A percentile compares a stretch with the other conserved stretches of the same genome.
Evolutionary conservation across 2,113 vertebrate species (phyloP).

Genomic region (Trogon melanurus): DNA sequence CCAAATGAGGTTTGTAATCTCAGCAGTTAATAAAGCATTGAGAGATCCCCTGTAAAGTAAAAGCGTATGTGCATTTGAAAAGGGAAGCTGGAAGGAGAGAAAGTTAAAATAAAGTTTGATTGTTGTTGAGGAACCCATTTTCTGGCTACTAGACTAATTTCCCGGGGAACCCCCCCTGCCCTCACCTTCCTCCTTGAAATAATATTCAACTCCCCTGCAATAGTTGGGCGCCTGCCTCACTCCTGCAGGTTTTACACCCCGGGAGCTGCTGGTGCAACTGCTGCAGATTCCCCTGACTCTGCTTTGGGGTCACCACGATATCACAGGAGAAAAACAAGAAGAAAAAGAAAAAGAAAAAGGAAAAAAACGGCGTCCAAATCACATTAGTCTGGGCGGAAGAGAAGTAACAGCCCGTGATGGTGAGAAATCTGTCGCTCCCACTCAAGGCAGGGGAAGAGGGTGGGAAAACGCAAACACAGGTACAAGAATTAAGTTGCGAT

Average conservation of each 20-base stretch:
- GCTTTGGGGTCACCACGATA: background rate
- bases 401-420: background rate
- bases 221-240: background rate
- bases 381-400: background rate
- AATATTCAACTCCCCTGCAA: background rate
- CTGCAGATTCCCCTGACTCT: background rate
- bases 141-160: background rate
- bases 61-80: background rate
- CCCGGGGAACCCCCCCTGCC: too few species aligned
- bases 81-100: background rate
- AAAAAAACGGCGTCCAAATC: background rate
- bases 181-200: background rate
- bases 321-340: background rate
- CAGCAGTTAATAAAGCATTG: slow-evolving; percentile 27
- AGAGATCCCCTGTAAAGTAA: background rate
- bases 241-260: background rate
- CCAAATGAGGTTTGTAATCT: slow-evolving; percentile 37
- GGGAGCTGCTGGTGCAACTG: background rate
- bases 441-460: background rate
- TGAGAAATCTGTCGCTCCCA: background rate
- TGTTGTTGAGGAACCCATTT: background rate
- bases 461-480: background rate
- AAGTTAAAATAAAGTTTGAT: slow-evolving; percentile 22
- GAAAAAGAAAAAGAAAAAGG: too few species aligned
- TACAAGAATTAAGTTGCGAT: slow-evolving; percentile 2